Evolutionary conservation across 1,140 invertebrate genomes (phyloP).

Genomic region (Drosophila orosa): DNA sequence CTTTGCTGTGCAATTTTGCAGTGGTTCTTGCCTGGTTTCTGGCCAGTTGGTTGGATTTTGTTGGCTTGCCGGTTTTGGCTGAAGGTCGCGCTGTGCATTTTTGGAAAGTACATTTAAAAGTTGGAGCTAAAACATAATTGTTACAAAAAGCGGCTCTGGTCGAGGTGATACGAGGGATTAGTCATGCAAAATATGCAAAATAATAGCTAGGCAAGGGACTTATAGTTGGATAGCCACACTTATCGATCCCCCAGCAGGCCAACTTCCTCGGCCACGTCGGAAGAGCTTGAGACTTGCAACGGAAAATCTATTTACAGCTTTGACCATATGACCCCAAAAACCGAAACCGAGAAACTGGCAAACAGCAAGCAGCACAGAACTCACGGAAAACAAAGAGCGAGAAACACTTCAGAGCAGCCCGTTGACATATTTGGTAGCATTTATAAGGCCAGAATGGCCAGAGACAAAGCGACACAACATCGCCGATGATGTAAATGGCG

Average conservation of each 20-base stretch:
- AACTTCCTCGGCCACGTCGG: constrained; percentile 13
- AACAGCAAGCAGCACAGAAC: constrained; percentile 1
- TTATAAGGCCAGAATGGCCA: constrained; percentile 44
- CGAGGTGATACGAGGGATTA: constrained; percentile 32
- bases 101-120: constrained; percentile 79
- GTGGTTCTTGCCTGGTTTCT: constrained; percentile 40
- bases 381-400: constrained; percentile 17
- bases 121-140: constrained; percentile 69
- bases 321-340: constrained; percentile 31
- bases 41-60: constrained; percentile 49
- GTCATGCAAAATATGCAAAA: constrained; percentile 23
- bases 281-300: not conserved
- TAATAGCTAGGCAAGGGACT: not conserved
- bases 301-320: constrained; percentile 29
- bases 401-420: constrained; percentile 15
- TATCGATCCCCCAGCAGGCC: constrained; percentile 13
- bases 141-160: constrained; percentile 65
- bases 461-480: constrained; percentile 30
- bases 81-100: constrained; percentile 71
- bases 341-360: constrained; percentile 24
- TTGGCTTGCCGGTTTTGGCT: constrained; percentile 40
- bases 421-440: constrained; percentile 61
- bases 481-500: constrained; percentile 34
- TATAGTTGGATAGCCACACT: not conserved
- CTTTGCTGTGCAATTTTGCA: constrained; percentile 63